Conservation (phyloP, 1,140 invertebrate genomes). For the Scaptomyza pallida region DNA sequence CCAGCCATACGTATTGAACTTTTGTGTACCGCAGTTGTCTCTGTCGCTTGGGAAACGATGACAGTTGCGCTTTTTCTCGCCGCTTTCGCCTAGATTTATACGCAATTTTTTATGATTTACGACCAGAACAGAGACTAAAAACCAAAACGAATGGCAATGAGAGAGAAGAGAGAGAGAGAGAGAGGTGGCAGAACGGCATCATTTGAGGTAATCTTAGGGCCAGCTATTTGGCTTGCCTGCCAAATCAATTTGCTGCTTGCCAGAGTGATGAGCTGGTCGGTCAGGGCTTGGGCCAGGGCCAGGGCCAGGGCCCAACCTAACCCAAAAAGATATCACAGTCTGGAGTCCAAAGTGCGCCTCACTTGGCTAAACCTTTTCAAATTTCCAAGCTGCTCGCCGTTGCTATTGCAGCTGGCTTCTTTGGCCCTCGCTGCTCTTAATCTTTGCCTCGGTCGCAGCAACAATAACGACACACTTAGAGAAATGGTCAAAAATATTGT, state of each 20-base stretch:
- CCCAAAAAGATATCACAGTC: neutral
- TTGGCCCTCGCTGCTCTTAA: too few relatives aligned
- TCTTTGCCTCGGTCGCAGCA: too few relatives aligned
- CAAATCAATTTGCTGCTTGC: conserved; percentile 47
- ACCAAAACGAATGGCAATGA: too few relatives aligned
- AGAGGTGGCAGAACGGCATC: conserved; percentile 8
- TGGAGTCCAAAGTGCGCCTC: conserved; percentile 11
- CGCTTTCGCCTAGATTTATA: conserved; percentile 58
- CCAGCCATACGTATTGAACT: conserved; percentile 26
- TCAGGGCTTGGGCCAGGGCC: too few relatives aligned
- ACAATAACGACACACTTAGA: neutral
- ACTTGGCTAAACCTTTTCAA: conserved; percentile 32
- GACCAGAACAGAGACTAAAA: conserved; percentile 33
- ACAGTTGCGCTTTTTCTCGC: conserved; percentile 69
- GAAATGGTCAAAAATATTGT: too few relatives aligned
- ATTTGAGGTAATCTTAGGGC: conserved; percentile 42
- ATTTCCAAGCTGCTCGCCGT: conserved; percentile 12
- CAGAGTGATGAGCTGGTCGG: conserved; percentile 13
- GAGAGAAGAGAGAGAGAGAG: neutral
- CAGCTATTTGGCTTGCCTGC: conserved; percentile 12
- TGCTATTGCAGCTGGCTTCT: neutral
- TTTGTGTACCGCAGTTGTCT: conserved; percentile 16
- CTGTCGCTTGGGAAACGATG: conserved; percentile 55
- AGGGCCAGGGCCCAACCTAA: too few relatives aligned
- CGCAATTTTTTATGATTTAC: conserved; percentile 69